Percentiles rank a stretch among this genome's conserved stretches.
Conservation (phyloP, 2,797 vertebrate species). For the Acanthurus leucopareius region DNA sequence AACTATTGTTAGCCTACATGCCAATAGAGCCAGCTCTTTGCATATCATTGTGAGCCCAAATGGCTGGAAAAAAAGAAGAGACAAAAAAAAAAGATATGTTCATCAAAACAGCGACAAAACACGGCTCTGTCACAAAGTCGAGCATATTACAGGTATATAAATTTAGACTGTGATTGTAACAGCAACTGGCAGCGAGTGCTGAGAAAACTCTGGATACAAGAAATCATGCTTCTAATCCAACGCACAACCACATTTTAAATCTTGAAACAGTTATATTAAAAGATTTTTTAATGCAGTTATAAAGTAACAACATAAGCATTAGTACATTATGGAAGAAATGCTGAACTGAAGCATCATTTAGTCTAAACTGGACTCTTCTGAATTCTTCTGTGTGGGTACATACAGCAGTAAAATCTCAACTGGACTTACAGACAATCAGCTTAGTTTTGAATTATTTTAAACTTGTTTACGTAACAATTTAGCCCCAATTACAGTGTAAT, state of each 20-base stretch:
- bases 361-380: slow-evolving; percentile 30
- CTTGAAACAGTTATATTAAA: slow-evolving; percentile 21
- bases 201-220: slow-evolving; percentile 51
- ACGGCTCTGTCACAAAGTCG: slow-evolving; percentile 62
- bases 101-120: slow-evolving; percentile 67
- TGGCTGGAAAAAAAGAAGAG: neutral
- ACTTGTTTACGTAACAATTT: too few species aligned
- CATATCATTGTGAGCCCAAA: slow-evolving; percentile 66
- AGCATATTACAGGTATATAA: slow-evolving; percentile 53
- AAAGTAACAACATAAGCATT: slow-evolving; percentile 41
- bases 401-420: slow-evolving; percentile 48
- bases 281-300: slow-evolving; percentile 42
- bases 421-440: slow-evolving; percentile 15
- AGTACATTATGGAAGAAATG: slow-evolving; percentile 21
- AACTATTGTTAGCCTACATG: slow-evolving; percentile 59
- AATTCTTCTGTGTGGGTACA: slow-evolving; percentile 35
- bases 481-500: too few species aligned
- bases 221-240: slow-evolving; percentile 59
- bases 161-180: slow-evolving; percentile 75
- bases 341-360: slow-evolving; percentile 41
- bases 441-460: slow-evolving; percentile 45
- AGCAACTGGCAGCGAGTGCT: slow-evolving; percentile 70
- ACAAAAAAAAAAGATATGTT: slow-evolving; percentile 67
- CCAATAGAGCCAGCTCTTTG: slow-evolving; percentile 82
- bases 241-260: slow-evolving; percentile 38